Conservation (phyloP, 2,888 invertebrate genomes). For the Calliopum simillimum region DNA sequence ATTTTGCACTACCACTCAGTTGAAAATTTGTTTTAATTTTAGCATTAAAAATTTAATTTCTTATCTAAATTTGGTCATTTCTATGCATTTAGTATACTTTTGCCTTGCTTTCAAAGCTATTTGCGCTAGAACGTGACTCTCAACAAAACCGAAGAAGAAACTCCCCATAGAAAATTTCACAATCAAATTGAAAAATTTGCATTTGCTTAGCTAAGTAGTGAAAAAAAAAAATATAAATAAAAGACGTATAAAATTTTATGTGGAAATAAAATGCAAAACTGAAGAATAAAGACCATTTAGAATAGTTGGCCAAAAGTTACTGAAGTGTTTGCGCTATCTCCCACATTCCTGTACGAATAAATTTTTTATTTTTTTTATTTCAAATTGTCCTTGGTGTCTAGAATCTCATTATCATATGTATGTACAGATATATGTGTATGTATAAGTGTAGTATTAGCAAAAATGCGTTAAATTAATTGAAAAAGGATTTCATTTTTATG, state of each 20-base stretch:
- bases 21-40: no score
- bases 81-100: not conserved
- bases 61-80: not conserved
- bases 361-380: not conserved
- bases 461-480: conserved; percentile 6
- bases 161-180: not conserved
- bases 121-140: conserved; percentile 29
- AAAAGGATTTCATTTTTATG: not conserved
- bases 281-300: not conserved
- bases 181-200: conserved; percentile 21
- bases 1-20: no score
- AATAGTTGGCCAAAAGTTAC: conserved; percentile 4
- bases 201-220: conserved; percentile 37
- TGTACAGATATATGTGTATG: not conserved
- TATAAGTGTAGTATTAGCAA: not conserved
- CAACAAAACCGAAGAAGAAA: conserved; percentile 19
- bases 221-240: conserved; percentile 3
- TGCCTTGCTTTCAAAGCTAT: not conserved
- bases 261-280: not conserved
- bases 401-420: not conserved
- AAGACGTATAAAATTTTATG: not conserved
- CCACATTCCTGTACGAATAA: not conserved
- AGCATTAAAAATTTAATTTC: no score
- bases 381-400: not conserved
- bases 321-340: not conserved